Conservation (phyloP, 64 coral and sea anemone species). For the Montipora sp. region DNA sequence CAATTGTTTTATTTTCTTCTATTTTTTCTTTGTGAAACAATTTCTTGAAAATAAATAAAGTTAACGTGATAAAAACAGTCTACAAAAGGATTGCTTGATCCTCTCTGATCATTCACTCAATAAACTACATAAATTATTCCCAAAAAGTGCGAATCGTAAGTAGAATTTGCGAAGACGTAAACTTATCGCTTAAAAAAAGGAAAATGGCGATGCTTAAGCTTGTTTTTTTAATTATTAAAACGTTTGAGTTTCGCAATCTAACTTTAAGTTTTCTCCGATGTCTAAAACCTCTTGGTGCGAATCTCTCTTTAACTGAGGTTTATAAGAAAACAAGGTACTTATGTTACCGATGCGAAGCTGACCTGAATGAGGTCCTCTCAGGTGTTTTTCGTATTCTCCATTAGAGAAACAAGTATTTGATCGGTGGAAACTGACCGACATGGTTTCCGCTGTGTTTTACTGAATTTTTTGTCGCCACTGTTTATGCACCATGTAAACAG, state of each 20-base stretch:
- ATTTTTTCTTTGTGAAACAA: background rate
- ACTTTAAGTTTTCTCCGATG: no score
- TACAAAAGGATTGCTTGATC: background rate
- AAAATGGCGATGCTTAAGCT: no score
- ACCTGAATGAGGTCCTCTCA: no score
- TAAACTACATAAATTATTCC: no score
- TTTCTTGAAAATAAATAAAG: background rate
- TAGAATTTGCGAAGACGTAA: background rate
- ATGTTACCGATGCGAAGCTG: no score
- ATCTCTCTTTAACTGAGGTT: no score
- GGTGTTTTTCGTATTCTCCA: no score
- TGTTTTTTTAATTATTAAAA: no score
- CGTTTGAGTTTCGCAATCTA: no score
- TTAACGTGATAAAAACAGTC: background rate
- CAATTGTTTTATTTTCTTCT: background rate
- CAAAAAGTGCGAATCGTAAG: no score
- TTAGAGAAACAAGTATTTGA: background rate
- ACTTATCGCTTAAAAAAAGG: background rate
- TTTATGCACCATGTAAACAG: background rate
- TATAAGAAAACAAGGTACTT: no score
- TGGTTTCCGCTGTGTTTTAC: background rate
- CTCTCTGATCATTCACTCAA: background rate
- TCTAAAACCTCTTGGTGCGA: no score
- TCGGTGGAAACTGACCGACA: background rate
- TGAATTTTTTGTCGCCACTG: background rate